These are phyloP conservation scores for Sebastes trivittatus DNA, from an alignment of 2,797 vertebrate species.

Conservation along the genomic window DNA sequence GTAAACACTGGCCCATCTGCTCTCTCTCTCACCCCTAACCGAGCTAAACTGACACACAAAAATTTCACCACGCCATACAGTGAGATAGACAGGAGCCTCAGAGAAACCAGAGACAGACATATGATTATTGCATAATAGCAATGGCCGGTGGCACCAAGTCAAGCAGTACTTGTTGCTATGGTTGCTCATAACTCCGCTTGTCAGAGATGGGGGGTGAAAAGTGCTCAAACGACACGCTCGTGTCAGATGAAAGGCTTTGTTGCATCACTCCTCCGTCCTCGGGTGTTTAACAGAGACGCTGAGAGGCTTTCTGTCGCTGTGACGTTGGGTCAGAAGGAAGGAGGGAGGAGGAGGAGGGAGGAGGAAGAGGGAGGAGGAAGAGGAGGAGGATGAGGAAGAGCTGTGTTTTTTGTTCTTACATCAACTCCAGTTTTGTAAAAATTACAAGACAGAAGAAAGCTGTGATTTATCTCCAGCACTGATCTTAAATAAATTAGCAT, in stretches of 20 bases:
- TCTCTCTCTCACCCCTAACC: slow-evolving; percentile 26
- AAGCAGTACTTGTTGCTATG: slow-evolving; percentile 5
- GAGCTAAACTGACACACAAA: slow-evolving; percentile 22
- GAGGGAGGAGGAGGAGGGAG: not conserved
- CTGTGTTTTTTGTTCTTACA: slow-evolving; percentile 39
- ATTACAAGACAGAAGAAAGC: slow-evolving; percentile 40
- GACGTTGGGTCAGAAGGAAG: not conserved
- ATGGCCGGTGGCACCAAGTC: slow-evolving; percentile 32
- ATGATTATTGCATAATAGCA: slow-evolving; percentile 32
- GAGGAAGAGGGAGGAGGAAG: no score
- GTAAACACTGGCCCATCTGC: slow-evolving; percentile 43
- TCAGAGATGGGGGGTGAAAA: slow-evolving; percentile 5
- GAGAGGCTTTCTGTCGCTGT: slow-evolving; percentile 7
- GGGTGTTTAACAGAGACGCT: not conserved
- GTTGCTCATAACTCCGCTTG: slow-evolving; percentile 34
- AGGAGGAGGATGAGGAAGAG: not conserved
- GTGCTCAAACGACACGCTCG: not conserved
- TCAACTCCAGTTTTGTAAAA: slow-evolving; percentile 43
- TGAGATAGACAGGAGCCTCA: slow-evolving; percentile 6
- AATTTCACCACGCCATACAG: not conserved
- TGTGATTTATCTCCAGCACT: slow-evolving; percentile 57
- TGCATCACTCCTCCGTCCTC: slow-evolving; percentile 2
- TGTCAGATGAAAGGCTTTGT: slow-evolving; percentile 3
- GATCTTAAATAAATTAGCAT: slow-evolving; percentile 59
- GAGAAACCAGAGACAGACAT: slow-evolving; percentile 15